Conservation (phyloP, 2,113 vertebrate genomes). For the Dendropsophus ebraccatus region DNA sequence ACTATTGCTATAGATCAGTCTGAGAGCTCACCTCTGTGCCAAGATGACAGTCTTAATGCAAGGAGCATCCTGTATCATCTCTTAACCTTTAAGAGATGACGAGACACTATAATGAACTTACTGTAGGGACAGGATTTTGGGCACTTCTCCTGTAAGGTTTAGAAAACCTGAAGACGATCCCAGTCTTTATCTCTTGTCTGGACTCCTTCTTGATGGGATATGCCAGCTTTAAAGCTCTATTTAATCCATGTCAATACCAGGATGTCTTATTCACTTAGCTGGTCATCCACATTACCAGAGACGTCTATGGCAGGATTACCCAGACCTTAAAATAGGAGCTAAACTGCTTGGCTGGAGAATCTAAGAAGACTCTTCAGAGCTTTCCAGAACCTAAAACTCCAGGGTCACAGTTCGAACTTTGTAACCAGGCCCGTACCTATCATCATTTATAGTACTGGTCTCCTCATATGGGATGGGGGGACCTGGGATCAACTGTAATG, state of each 20-base stretch:
- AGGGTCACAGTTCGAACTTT: neutral
- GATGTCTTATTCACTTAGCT: constrained; percentile 55
- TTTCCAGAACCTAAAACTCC: neutral
- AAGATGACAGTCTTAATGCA: constrained; percentile 35
- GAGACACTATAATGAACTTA: constrained; percentile 33
- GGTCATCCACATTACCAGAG: constrained; percentile 8
- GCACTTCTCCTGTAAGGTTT: constrained; percentile 3
- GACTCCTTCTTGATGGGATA: constrained; percentile 43
- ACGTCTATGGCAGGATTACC: constrained; percentile 16
- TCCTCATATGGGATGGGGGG: neutral
- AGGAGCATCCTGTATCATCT: constrained; percentile 46
- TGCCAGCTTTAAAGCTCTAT: constrained; percentile 48
- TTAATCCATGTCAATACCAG: constrained; percentile 34
- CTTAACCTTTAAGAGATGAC: constrained; percentile 43
- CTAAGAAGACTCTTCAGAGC: neutral
- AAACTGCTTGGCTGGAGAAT: neutral
- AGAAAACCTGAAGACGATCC: constrained; percentile 28
- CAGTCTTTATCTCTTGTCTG: constrained; percentile 43
- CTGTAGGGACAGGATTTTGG: constrained; percentile 12
- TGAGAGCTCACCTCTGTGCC: constrained; percentile 4
- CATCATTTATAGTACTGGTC: neutral
- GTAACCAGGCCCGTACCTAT: neutral
- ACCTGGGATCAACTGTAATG: neutral
- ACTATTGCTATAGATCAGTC: neutral
- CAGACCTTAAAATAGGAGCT: constrained; percentile 26